These are phyloP conservation scores for Xylota sylvarum DNA, from an alignment of 2,888 invertebrate species.

Conservation along the genomic window DNA sequence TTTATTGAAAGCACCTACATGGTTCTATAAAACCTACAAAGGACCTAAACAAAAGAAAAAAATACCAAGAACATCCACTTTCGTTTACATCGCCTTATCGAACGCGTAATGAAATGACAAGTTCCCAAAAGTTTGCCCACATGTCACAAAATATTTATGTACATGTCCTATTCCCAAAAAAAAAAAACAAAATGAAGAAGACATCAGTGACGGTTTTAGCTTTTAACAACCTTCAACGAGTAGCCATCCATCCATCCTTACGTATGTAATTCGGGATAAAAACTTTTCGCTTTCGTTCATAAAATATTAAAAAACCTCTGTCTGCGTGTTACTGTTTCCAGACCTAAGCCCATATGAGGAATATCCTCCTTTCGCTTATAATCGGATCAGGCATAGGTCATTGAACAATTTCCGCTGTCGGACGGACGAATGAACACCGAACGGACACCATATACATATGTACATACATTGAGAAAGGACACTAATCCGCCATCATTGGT, in stretches of 20 bases:
- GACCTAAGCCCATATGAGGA: conserved; percentile 46
- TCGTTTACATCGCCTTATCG: background rate
- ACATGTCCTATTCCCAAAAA: conserved; percentile 26
- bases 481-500: conserved; percentile 57
- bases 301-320: conserved; percentile 59
- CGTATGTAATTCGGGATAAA: conserved; percentile 10
- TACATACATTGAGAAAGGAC: conserved; percentile 32
- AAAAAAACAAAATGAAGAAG: conserved; percentile 19
- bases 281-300: conserved; percentile 52
- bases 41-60: background rate
- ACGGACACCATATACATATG: background rate
- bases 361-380: conserved; percentile 62
- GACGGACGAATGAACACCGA: conserved; percentile 5
- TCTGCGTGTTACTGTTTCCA: conserved; percentile 21
- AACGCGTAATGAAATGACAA: conserved; percentile 30
- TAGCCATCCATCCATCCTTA: background rate
- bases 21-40: background rate
- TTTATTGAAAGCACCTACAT: background rate
- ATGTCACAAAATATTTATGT: conserved; percentile 66
- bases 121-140: conserved; percentile 51
- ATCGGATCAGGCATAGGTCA: conserved; percentile 74
- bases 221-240: conserved; percentile 14
- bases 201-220: conserved; percentile 35
- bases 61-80: background rate
- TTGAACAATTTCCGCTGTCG: conserved; percentile 63